A percentile compares a stretch with the other conserved stretches of the same genome.
These are phyloP conservation scores for Cyprinodon tularosa DNA, from an alignment of 2,113 vertebrate genomes.

Conservation along the genomic window DNA sequence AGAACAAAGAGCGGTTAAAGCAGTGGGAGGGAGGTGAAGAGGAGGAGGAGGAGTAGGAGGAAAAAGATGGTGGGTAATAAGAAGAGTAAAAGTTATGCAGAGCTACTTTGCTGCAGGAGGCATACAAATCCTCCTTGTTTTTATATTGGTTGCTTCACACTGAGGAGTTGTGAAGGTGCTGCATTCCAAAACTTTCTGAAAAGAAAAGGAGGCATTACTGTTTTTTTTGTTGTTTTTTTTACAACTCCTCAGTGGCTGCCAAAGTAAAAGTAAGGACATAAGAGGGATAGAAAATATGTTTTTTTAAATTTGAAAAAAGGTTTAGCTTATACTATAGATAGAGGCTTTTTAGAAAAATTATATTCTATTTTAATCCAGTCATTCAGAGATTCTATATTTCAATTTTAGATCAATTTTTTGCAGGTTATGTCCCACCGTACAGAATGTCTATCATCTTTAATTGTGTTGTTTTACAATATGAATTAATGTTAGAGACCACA, in stretches of 20 bases:
- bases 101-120: slow-evolving; percentile 22
- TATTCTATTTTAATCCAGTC: too few relatives aligned
- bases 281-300: background rate
- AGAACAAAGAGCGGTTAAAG: slow-evolving; percentile 53
- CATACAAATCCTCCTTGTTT: slow-evolving; percentile 15
- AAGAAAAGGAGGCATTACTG: background rate
- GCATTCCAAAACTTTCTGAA: background rate
- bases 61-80: slow-evolving; percentile 33
- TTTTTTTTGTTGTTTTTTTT: too few relatives aligned
- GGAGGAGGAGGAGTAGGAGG: slow-evolving; percentile 48
- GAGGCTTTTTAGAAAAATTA: background rate
- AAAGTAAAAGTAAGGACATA: background rate
- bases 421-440: background rate
- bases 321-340: background rate
- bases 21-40: slow-evolving; percentile 66
- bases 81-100: slow-evolving; percentile 50
- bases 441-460: too few relatives aligned
- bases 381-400: background rate
- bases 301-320: background rate
- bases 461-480: too few relatives aligned
- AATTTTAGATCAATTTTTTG: background rate
- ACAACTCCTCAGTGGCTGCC: background rate
- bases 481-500: background rate
- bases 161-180: background rate
- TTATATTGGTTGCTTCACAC: background rate